Evolutionary conservation across 2,113 vertebrate species (phyloP), one percentile per base, ranked within the genome.

Genomic region (Scolopax mira): DNA sequence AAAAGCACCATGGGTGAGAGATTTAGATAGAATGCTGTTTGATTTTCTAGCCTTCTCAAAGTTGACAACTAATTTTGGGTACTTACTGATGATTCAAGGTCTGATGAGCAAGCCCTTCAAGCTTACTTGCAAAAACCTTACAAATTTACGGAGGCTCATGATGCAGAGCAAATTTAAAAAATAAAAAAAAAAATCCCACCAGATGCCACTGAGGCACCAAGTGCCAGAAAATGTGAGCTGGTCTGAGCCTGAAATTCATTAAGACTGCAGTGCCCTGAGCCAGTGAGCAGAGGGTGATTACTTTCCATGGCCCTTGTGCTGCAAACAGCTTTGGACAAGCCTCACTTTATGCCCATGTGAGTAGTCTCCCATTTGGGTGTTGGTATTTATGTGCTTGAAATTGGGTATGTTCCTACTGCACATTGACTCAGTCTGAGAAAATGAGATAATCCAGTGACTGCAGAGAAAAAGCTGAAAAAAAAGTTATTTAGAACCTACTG

Each of bases 91-190:
- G 81, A 93, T 86, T 94, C 92, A 87, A 87, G 77, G 46, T 94
- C 89, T 90, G 42, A 15, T 90, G 82, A 94, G n/a, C 51, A 93
- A 94, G 54, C 19, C 72, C 70, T 96, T 94, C 92, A 91, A 94
- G 77, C 61, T 82, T 81, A 67, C 81, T 93, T 88, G 39, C 12
- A 60, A 73, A 96, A 96, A 64, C 65, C 69, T 93, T 90, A 58
- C 39, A 70, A 51, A 90, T 73, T 84, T 82, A 79, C 72, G 46
- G 49, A 85, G 48, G n/a, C 22, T 95, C 31, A 25, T 67, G 64
- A 71, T 69, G 44, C 61, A 80, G 13, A 91, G 48, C 19, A 60
- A 62, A 71, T 37, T 18, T 21, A 4, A 27, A 22, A 61, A n/a
- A 31, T n/a, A 79, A 73, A 39, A 35, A 31, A 28, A 37, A 37